Conservation (phyloP, 1,140 invertebrate species). For the Hermetia illucens region DNA sequence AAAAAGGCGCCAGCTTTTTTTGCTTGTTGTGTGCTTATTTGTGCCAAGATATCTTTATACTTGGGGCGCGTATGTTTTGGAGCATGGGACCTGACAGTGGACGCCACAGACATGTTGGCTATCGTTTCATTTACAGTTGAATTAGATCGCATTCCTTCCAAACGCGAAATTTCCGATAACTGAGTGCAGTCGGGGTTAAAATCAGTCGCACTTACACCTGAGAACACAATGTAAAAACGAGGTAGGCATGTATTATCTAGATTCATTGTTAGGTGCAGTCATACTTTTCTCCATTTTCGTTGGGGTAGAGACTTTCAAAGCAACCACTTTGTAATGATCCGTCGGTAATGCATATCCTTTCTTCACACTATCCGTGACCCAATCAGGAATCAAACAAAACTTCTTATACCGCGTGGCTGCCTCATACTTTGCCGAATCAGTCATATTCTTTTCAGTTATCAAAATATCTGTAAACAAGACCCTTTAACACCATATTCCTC, state of each 20-base stretch:
- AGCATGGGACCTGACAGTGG: slow-evolving; percentile 6
- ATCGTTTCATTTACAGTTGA: slow-evolving; percentile 20
- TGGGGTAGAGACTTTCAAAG: slow-evolving; percentile 21
- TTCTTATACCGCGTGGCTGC: slow-evolving; percentile 61
- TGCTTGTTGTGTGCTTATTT: slow-evolving; percentile 44
- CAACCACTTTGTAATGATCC: slow-evolving; percentile 38
- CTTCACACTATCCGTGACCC: slow-evolving; percentile 63
- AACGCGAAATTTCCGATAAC: slow-evolving; percentile 20
- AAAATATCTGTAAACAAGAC: slow-evolving; percentile 26
- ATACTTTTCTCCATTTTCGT: slow-evolving; percentile 11
- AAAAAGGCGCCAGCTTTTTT: slow-evolving; percentile 63
- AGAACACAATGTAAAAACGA: not conserved
- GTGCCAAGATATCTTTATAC: slow-evolving; percentile 31
- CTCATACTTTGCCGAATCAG: slow-evolving; percentile 66
- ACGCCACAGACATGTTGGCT: slow-evolving; percentile 3
- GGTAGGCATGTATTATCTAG: too few relatives aligned
- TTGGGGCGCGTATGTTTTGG: not conserved
- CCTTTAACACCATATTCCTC: too few relatives aligned
- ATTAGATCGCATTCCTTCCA: slow-evolving; percentile 10
- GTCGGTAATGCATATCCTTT: slow-evolving; percentile 58
- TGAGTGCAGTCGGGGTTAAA: slow-evolving; percentile 9
- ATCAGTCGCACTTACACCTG: not conserved
- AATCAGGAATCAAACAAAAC: slow-evolving; percentile 52
- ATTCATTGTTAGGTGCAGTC: slow-evolving; percentile 4
- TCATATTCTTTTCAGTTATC: slow-evolving; percentile 32